These are phyloP conservation scores for Liasis olivaceus DNA, from an alignment of 2,797 vertebrate species.

Conservation along the genomic window DNA sequence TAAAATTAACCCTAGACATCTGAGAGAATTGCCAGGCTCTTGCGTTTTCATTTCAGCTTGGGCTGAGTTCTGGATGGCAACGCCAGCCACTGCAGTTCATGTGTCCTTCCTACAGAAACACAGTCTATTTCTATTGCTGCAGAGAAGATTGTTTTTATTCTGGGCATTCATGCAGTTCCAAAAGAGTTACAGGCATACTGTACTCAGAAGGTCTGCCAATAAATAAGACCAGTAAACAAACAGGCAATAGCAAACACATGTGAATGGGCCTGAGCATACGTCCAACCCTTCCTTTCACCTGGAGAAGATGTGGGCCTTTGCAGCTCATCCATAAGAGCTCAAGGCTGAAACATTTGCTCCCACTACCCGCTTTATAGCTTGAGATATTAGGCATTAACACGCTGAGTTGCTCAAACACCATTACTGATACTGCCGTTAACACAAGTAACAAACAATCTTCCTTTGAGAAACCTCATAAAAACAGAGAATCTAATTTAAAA, in stretches of 20 bases:
- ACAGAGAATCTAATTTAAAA: not conserved
- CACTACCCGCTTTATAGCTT: conserved; percentile 4
- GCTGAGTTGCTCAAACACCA: conserved; percentile 22
- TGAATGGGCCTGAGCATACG: not conserved
- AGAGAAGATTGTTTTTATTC: not conserved
- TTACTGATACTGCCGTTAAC: conserved; percentile 19
- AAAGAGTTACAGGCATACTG: not conserved
- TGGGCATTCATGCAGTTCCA: not conserved
- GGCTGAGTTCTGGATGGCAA: not conserved
- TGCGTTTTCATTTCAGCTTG: not conserved
- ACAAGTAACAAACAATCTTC: conserved; percentile 9
- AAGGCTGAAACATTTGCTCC: not conserved
- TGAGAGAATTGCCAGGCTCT: not conserved
- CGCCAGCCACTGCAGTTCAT: not conserved
- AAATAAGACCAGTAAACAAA: conserved; percentile 26
- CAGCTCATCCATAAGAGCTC: not conserved
- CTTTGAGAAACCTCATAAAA: conserved; percentile 28
- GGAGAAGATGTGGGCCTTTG: not conserved
- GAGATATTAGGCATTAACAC: conserved; percentile 21
- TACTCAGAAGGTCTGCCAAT: not conserved
- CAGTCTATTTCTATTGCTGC: not conserved
- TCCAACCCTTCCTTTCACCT: not conserved
- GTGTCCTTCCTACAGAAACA: not conserved
- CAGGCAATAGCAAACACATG: not conserved
- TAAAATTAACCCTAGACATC: not conserved